Evolutionary conservation across 30 jellyfish, hydroid and myxozoan species (phyloP), one percentile per base, ranked within the genome.

Genomic region (Pseudorhiza aurosa): DNA sequence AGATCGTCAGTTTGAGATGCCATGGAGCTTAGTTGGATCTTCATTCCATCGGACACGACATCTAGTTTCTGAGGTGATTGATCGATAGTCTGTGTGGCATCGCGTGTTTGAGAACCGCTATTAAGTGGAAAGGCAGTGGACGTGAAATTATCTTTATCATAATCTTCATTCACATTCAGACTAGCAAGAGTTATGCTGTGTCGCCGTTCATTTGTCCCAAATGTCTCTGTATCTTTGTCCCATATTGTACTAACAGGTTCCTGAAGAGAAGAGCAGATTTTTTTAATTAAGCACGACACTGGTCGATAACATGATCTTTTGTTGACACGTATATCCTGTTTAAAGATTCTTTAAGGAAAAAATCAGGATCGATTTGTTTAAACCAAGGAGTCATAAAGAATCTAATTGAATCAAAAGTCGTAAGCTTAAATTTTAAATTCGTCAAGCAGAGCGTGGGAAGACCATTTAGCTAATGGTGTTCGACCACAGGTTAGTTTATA

Each of bases 1-100:
- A 64, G 9, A 30, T 39, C 77, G 0, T 64, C 77, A 15, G 77
- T 64, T 21, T 64, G 77, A 1, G 35, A 58, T 7, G 19, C 58
- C 7, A 37, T 64, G 4, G 77, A 31, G 36, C 18, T 64, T 25
- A 11, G 14, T 7, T 0, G 15, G 12, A 30, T 18, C 19, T 2
- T 18, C 1, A 7, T 2, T 29, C 59, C 31, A 33, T 0, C 40
- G 33, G 1, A 1, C 17, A 1, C 32, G 22, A 2, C 25, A 1
- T n/a, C 31, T 22, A 2, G 59, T 1, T 11, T 6, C 18, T 33
- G 59, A 2, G 18, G 36, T 4, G 14, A 25, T 11, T 19, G 32
- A 19, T 19, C 18, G 58, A 2, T 31, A 6, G 77, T 64, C 35
- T 64, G 77, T 10, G 58, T 64, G 4, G 24, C 77, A 1, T 53